These are phyloP conservation scores for Natrix natrix DNA, from an alignment of 2,797 vertebrate species.

Conservation along the genomic window DNA sequence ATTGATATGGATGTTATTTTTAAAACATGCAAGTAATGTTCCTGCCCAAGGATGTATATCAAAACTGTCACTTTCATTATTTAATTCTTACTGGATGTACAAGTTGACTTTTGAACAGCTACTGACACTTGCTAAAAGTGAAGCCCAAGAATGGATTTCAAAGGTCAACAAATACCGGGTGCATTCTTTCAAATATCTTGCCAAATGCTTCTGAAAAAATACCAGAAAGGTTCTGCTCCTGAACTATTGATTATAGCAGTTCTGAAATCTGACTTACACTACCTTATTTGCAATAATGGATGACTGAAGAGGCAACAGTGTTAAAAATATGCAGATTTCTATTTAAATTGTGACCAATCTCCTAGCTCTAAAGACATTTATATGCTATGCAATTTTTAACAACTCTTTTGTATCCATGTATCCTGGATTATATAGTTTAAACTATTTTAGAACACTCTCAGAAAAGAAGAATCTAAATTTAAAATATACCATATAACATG, in stretches of 20 bases:
- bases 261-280: not conserved
- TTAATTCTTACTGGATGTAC: slow-evolving; percentile 7
- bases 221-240: not conserved
- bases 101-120: not conserved
- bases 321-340: not conserved
- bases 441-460: not conserved
- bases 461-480: not conserved
- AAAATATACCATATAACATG: not conserved
- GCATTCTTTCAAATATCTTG: not conserved
- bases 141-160: not conserved
- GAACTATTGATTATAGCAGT: not conserved
- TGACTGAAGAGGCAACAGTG: not conserved
- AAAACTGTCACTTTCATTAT: not conserved
- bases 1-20: not conserved
- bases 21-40: not conserved
- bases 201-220: not conserved
- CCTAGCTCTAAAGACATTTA: not conserved
- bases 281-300: not conserved
- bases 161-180: not conserved
- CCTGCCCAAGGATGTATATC: not conserved
- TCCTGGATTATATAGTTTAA: not conserved
- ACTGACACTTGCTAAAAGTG: not conserved
- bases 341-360: not conserved
- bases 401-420: not conserved
- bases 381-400: not conserved